phyloP scores from a whole-genome alignment of 2,797 vertebrate genomes.

The Bufotes viridis region DNA sequence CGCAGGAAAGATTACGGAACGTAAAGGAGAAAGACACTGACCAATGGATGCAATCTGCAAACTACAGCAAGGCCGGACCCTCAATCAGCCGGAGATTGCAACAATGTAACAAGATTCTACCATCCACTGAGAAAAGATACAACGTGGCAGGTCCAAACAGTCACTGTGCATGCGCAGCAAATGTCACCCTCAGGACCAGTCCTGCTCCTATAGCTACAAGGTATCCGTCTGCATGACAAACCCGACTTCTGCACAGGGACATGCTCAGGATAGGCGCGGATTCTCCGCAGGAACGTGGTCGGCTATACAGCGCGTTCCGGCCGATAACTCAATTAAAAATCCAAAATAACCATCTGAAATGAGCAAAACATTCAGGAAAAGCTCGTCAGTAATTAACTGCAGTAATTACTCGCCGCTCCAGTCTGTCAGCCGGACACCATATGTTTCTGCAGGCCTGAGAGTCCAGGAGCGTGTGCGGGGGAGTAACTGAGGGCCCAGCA shows the following conservation, averaged over 20 bases:
- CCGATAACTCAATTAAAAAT: not conserved
- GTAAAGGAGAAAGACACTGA: not conserved
- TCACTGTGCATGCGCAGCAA: too few species aligned
- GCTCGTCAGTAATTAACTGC: slow-evolving; percentile 31
- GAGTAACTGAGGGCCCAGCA: not conserved
- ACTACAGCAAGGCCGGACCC: too few species aligned
- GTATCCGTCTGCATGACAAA: not conserved
- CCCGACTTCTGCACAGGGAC: too few species aligned
- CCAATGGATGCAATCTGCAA: not conserved
- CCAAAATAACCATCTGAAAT: slow-evolving; percentile 7
- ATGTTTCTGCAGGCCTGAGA: not conserved
- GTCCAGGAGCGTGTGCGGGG: not conserved
- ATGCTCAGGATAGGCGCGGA: too few species aligned
- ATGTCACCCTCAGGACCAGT: too few species aligned
- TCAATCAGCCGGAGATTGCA: too few species aligned
- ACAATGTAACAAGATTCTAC: too few species aligned
- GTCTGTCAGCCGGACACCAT: slow-evolving; percentile 21
- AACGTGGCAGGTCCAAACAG: too few species aligned
- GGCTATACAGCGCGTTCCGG: not conserved
- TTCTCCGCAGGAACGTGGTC: not conserved
- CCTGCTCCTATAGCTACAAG: not conserved
- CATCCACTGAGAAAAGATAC: too few species aligned
- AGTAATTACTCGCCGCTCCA: slow-evolving; percentile 13
- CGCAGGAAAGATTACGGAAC: not conserved
- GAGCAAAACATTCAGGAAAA: slow-evolving; percentile 6